Percentiles rank a stretch among this genome's conserved stretches.
These are phyloP conservation scores for Willowsia nigromaculata DNA, from an alignment of 2,888 invertebrate genomes.

Conservation along the genomic window DNA sequence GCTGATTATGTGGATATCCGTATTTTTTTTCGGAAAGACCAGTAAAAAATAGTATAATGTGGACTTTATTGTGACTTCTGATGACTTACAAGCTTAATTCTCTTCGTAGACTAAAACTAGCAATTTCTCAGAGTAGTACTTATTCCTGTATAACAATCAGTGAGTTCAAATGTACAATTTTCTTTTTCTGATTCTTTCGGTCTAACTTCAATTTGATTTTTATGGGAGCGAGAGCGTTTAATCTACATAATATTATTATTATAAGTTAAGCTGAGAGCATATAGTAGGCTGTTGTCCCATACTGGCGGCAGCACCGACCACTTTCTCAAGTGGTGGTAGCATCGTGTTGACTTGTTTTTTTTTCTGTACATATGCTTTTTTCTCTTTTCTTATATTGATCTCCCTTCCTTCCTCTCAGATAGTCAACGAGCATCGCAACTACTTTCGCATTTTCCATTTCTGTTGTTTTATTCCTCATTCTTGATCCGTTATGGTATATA, in stretches of 20 bases:
- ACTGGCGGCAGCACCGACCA: conserved; percentile 5
- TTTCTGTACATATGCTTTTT: not conserved
- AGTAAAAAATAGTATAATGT: conserved; percentile 7
- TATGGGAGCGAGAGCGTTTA: conserved; percentile 14
- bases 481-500: not conserved
- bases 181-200: no score
- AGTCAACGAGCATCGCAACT: conserved; percentile 17
- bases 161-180: not conserved
- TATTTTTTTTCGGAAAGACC: conserved; percentile 7
- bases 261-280: conserved; percentile 10
- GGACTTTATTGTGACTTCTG: conserved; percentile 29
- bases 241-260: conserved; percentile 53
- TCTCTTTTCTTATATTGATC: conserved; percentile 32
- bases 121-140: not conserved
- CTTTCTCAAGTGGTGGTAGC: conserved; percentile 21
- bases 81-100: conserved; percentile 51
- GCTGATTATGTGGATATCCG: conserved; percentile 28
- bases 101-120: not conserved
- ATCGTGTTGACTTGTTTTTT: conserved; percentile 33
- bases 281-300: conserved; percentile 10
- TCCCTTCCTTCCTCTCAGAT: not conserved
- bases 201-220: conserved; percentile 48
- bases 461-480: conserved; percentile 38
- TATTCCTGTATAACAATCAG: not conserved
- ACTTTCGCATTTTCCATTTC: conserved; percentile 28